A percentile compares a stretch with the other conserved stretches of the same genome.
Conservation (phyloP, 2,888 invertebrate genomes). For the Eupithecia tripunctaria region DNA sequence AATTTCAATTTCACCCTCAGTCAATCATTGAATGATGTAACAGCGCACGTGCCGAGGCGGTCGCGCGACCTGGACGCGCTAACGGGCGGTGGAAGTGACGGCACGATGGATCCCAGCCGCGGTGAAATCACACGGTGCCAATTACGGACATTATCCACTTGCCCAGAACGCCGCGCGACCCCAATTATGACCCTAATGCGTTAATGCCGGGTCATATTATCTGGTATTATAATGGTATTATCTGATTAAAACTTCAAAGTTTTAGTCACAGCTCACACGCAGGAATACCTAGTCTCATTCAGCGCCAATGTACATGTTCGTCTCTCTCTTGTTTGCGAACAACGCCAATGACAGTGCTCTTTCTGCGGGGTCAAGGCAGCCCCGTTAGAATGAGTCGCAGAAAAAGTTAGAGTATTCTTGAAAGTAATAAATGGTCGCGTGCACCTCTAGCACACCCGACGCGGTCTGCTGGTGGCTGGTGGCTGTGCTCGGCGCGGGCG, state of each 20-base stretch:
- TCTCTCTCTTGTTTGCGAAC: background rate
- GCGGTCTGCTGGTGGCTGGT: background rate
- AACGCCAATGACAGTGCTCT: background rate
- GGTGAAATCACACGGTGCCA: conserved; percentile 61
- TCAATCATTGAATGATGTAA: conserved; percentile 23
- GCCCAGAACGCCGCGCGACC: conserved; percentile 47
- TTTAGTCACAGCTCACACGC: conserved; percentile 19
- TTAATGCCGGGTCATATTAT: conserved; percentile 48
- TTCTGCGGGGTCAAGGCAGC: background rate
- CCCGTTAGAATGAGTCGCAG: background rate
- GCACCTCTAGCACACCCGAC: background rate
- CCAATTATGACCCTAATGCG: conserved; percentile 61
- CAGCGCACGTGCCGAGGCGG: background rate
- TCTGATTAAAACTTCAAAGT: conserved; percentile 39
- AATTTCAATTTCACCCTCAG: conserved; percentile 34
- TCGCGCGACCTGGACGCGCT: conserved; percentile 12
- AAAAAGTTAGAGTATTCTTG: background rate
- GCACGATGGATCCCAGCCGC: conserved; percentile 27
- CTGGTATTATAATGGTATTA: no score
- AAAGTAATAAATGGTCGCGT: background rate
- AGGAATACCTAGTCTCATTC: background rate
- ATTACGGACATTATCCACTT: conserved; percentile 64
- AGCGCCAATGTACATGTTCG: background rate
- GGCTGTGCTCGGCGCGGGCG: background rate
- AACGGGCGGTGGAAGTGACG: conserved; percentile 27